Conservation (phyloP, 2,797 vertebrate species). For the Micrastur ruficollis region DNA sequence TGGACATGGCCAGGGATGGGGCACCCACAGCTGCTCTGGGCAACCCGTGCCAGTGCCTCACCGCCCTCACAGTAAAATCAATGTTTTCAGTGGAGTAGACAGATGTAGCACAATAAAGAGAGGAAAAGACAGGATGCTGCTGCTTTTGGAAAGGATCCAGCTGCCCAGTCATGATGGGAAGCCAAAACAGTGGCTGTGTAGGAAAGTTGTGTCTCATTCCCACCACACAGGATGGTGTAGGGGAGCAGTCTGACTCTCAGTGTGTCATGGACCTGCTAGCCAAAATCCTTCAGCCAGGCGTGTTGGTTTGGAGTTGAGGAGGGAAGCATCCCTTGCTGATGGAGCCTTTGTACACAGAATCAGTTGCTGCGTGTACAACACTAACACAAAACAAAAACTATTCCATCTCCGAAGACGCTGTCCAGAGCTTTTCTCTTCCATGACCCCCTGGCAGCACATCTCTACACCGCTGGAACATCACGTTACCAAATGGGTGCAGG, state of each 20-base stretch:
- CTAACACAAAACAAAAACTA: neutral
- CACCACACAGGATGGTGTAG: too few relatives aligned
- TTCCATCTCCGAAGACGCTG: neutral
- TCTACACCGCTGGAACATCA: neutral
- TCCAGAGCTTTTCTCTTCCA: neutral
- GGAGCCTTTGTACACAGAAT: neutral
- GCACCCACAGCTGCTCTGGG: too few relatives aligned
- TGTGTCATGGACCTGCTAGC: neutral
- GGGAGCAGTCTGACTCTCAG: neutral
- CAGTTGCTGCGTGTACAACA: neutral
- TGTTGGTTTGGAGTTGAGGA: neutral
- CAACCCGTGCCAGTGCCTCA: too few relatives aligned
- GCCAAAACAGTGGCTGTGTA: rapidly evolving
- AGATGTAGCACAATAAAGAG: neutral
- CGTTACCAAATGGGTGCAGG: rapidly evolving
- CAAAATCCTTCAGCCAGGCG: neutral
- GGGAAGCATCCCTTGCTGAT: neutral
- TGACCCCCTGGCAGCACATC: neutral
- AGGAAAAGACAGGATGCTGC: neutral
- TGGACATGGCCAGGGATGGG: too few relatives aligned
- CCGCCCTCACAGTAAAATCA: neutral
- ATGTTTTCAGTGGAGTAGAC: neutral
- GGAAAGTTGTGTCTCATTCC: neutral
- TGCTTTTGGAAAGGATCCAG: neutral
- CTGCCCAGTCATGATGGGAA: neutral